Evolutionary conservation across 2,888 invertebrate species (phyloP).

Genomic region (Rhyacophila evoluta): DNA sequence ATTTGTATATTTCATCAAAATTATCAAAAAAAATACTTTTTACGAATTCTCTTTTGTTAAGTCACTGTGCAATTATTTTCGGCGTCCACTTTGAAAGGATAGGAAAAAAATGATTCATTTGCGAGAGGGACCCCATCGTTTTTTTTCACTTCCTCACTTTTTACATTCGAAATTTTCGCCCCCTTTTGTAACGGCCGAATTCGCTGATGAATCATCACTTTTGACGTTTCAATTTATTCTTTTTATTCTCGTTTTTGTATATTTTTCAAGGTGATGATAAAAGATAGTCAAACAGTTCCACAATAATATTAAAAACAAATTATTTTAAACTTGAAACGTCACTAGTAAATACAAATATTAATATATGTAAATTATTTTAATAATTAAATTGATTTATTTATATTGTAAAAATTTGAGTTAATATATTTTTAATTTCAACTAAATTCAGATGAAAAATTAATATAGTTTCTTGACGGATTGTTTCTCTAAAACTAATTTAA

Average conservation of each 20-base stretch:
- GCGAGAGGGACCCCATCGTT: background rate
- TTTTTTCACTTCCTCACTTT: slow-evolving; percentile 17
- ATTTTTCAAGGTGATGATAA: background rate
- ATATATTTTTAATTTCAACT: too few relatives aligned
- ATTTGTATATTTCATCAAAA: background rate
- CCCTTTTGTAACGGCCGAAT: slow-evolving; percentile 8
- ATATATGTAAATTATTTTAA: too few relatives aligned
- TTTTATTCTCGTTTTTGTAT: too few relatives aligned
- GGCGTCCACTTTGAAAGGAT: background rate
- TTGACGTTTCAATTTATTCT: background rate
- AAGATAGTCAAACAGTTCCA: background rate
- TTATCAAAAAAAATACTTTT: background rate
- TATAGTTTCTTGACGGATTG: too few relatives aligned
- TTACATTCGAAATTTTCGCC: background rate
- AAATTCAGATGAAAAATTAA: too few relatives aligned
- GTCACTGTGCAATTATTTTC: slow-evolving; percentile 18
- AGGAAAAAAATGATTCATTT: background rate
- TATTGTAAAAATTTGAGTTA: too few relatives aligned
- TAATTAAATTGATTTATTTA: too few relatives aligned
- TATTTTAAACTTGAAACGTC: too few relatives aligned
- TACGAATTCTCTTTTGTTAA: background rate
- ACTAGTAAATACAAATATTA: too few relatives aligned
- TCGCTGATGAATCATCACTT: slow-evolving; percentile 17
- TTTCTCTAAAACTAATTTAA: too few relatives aligned
- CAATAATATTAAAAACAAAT: background rate